These are phyloP conservation scores for Pectinophora gossypiella DNA, from an alignment of 1,140 invertebrate species.

Conservation along the genomic window DNA sequence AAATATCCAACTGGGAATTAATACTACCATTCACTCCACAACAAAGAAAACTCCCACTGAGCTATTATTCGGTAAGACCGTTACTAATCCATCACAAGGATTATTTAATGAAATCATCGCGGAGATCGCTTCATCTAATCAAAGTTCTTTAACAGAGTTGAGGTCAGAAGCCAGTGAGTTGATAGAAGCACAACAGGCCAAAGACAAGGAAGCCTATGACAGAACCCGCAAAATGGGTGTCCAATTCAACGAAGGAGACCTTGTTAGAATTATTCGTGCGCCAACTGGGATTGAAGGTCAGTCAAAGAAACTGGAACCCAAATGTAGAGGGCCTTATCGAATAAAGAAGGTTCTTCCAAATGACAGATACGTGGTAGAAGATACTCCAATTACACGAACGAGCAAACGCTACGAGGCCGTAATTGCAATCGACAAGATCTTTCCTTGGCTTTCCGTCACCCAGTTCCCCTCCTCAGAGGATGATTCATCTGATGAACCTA, in stretches of 20 bases:
- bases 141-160: not conserved
- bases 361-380: conserved; percentile 7
- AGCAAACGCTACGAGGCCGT: conserved; percentile 3
- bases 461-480: not conserved
- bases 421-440: conserved; percentile 4
- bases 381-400: conserved; percentile 4
- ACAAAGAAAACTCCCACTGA: conserved; percentile 12
- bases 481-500: not conserved
- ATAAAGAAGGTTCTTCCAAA: conserved; percentile 7
- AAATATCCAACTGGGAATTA: conserved; percentile 4
- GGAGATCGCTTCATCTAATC: not conserved
- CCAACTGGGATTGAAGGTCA: not conserved
- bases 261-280: conserved; percentile 3
- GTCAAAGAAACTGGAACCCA: conserved; percentile 11
- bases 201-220: not conserved
- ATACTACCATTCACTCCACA: conserved; percentile 2
- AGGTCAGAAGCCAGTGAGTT: not conserved
- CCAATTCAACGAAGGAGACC: conserved; percentile 4
- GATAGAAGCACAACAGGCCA: not conserved
- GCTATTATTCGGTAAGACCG: conserved; percentile 5
- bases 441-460: conserved; percentile 1
- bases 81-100: conserved; percentile 3
- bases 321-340: conserved; percentile 7
- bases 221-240: not conserved
- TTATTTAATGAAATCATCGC: conserved; percentile 4